Evolutionary conservation across 2,113 vertebrate genomes (phyloP).

Genomic region (Danio rerio): GRCz12tu NC_133181.1:25389001-25389500

Average conservation of each 20-base stretch:
- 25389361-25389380: slow-evolving; percentile 8
- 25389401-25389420: no score
- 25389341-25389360: not conserved
- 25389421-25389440: no score
- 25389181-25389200: slow-evolving; percentile 24
- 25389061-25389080: not conserved
- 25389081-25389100: not conserved
- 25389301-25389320: slow-evolving; percentile 12
- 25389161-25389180: slow-evolving; percentile 21
- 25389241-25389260: slow-evolving; percentile 32
- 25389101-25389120: not conserved
- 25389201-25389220: slow-evolving; percentile 5
- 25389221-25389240: slow-evolving; percentile 4
- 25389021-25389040: not conserved
- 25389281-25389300: slow-evolving; percentile 40
- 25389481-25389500: no score
- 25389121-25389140: not conserved
- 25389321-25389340: not conserved
- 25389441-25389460: no score
- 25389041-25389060: not conserved
- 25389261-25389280: slow-evolving; percentile 49
- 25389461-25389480: no score
- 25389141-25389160: slow-evolving; percentile 28
- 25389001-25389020: not conserved
- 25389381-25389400: slow-evolving; percentile 13